Base-by-base conservation (phyloP, 23 tunicate species). In the Aplidium turbinatum region DNA sequence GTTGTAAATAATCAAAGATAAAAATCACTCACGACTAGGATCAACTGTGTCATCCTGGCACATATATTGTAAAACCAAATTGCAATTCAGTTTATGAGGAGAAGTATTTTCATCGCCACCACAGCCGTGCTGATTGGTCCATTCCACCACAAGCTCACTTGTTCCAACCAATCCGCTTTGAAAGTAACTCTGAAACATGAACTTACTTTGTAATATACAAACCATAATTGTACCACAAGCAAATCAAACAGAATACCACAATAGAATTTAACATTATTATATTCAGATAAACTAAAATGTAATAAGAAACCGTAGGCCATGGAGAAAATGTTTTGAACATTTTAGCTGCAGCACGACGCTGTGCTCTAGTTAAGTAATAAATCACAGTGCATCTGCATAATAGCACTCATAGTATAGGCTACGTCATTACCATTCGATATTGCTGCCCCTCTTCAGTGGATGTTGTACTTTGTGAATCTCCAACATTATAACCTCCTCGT, bases 91-190 rank as follows among this genome's bases (percentile, higher is more conserved):
- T 67, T 90, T 88, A 47, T 85, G 90, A 0, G 87, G 86, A 35
- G 82, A 83, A 47, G 63, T 78, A 32, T 70, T 72, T 38, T 88
- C 92, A 57, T 82, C 70, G 0, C 83, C 87, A 1, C 99, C 99
- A 69, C 99, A 95, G 0, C 99, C 99, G 63, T 95, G 99, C 34
- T 95, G 96, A 69, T 95, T 88, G 13, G 95, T 86, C 99, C 99
- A 94, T 70, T 87, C 82, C 31, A 94, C 50, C 3, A 47, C 55
- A 0, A 94, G 55, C 33, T 87, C 99, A 39, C 85, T 33, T 18
- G 64, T 58, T 4, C 95, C 99, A 30, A 32, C 61, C 45, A 35
- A 6, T 58, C 95, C 80, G 78, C 93, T 93, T 81, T 85, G 85
- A 62, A 93, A 85, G 72, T 75, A 93, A 2, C 53, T 70, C 93